Conservation (phyloP, 2,888 invertebrate species). For the Suillia variegata region DNA sequence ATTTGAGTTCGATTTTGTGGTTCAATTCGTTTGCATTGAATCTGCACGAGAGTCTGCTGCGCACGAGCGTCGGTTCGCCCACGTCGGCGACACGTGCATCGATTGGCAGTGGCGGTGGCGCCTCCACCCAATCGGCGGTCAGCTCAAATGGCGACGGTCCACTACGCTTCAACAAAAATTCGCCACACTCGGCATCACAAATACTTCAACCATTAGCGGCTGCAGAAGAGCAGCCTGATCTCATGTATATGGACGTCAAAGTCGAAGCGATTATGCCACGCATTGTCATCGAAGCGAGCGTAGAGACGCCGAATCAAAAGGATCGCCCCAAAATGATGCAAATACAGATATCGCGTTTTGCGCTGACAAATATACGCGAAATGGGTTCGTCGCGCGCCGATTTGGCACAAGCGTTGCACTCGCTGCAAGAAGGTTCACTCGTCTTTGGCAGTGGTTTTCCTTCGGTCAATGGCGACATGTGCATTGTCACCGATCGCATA, state of each 20-base stretch:
- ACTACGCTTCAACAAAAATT: slow-evolving; percentile 25
- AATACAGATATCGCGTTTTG: slow-evolving; percentile 62
- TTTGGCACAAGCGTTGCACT: slow-evolving; percentile 78
- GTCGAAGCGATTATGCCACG: slow-evolving; percentile 93
- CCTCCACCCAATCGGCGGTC: slow-evolving; percentile 37
- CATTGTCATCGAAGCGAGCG: slow-evolving; percentile 69
- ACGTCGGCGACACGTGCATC: slow-evolving; percentile 29
- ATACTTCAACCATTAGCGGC: neutral
- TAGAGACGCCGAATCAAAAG: slow-evolving; percentile 78
- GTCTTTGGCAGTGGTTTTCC: slow-evolving; percentile 83
- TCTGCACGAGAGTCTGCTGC: slow-evolving; percentile 75
- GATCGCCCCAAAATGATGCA: slow-evolving; percentile 89
- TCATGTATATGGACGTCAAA: slow-evolving; percentile 80
- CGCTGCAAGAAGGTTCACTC: slow-evolving; percentile 75
- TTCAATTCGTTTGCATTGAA: slow-evolving; percentile 91
- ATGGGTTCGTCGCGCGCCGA: slow-evolving; percentile 72
- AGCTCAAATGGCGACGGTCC: slow-evolving; percentile 37
- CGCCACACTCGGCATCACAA: slow-evolving; percentile 25
- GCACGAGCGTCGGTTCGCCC: slow-evolving; percentile 60
- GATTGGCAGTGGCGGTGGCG: slow-evolving; percentile 29
- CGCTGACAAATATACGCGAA: slow-evolving; percentile 72
- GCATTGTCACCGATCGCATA: slow-evolving; percentile 83
- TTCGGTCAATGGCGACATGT: slow-evolving; percentile 70
- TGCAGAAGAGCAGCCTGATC: slow-evolving; percentile 49
- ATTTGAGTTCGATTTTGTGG: slow-evolving; percentile 90